Base-by-base conservation (phyloP, 2,888 invertebrate species). In the Lasius fuliginosus region DNA sequence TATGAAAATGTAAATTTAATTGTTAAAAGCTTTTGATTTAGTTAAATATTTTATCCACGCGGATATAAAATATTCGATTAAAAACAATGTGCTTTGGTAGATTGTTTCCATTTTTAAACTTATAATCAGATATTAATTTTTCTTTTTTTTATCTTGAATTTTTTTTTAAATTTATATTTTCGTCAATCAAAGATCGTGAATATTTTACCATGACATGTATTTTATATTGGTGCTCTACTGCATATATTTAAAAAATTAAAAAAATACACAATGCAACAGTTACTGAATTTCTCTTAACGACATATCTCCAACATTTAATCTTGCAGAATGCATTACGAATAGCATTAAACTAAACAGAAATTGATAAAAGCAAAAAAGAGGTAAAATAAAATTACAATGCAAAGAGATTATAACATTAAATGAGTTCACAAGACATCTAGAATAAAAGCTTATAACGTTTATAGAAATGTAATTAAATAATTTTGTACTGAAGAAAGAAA, bases 271-370 rank as follows among this genome's bases (percentile, higher is more conserved):
- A 3, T 12, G 23, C 42, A 58, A 58, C 30, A 68, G 23, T 77
- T 67, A 67, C 53, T 56, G 18, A n/a, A 77, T 56, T 30, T 40
- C n/a, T 68, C 27, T 42, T 67, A 56, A 77, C 27, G 3, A 18
- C 11, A 53, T 46, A 58, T 60, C 71, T 33, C 65, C 75, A 73
- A 83, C 83, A 76, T 65, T 82, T 84, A 86, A 84, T 84, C 42
- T 75, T 49, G 67, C 40, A 76, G 27, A 86, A 75, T 71, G 69
- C 58, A 49, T 69, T 30, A 30, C n/a, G 12, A 71, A 56, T 75
- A 73, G 79, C 71, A 36, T 9, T 56, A 40, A 60, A 46, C 30
- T 58, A 12, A 56, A 27, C 49, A 74, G 56, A 64, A 68, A 42
- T 62, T 49, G 18, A 27, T 12, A 56, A 15, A 60, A 46, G 23